A percentile compares a stretch with the other conserved stretches of the same genome.
Conservation (phyloP, 1,140 invertebrate species). For the Hirudo medicinalis region DNA sequence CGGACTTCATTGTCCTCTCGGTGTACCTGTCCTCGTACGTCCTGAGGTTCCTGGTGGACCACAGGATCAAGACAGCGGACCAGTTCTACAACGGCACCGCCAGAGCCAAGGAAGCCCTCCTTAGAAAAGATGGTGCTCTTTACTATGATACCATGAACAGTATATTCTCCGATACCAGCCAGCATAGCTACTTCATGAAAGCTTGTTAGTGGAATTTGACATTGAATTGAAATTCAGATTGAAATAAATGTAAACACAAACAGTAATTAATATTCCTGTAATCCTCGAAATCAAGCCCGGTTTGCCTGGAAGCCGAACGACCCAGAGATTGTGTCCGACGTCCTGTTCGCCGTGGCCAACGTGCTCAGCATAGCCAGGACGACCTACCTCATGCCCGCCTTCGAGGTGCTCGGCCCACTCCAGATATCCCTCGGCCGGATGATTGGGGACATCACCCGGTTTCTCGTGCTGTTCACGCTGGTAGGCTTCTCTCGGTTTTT, state of each 20-base stretch:
- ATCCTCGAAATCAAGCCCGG: conserved; percentile 29
- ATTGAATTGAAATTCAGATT: neutral
- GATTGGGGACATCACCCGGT: conserved; percentile 42
- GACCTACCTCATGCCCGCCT: conserved; percentile 42
- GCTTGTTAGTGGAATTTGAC: conserved; percentile 32
- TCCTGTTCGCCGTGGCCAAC: conserved; percentile 41
- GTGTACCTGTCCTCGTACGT: conserved; percentile 41
- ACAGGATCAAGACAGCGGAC: conserved; percentile 25
- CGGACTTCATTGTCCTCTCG: conserved; percentile 38
- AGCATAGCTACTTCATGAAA: conserved; percentile 39
- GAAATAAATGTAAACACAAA: conserved; percentile 1
- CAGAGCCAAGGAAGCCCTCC: conserved; percentile 28
- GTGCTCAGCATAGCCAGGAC: conserved; percentile 41
- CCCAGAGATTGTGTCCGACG: conserved; percentile 41
- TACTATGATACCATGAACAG: conserved; percentile 28
- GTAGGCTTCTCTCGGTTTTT: conserved; percentile 27
- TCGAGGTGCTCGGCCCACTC: conserved; percentile 41
- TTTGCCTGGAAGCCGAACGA: conserved; percentile 39
- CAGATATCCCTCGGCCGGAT: conserved; percentile 42
- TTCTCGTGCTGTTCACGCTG: conserved; percentile 39
- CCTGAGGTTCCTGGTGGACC: conserved; percentile 33
- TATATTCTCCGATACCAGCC: conserved; percentile 14
- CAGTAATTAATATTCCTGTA: neutral
- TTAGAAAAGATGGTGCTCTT: conserved; percentile 20
- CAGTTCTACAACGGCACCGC: conserved; percentile 35